Evolutionary conservation across 2,888 invertebrate genomes (phyloP).

Genomic region (Temnothorax rugatulus): DNA sequence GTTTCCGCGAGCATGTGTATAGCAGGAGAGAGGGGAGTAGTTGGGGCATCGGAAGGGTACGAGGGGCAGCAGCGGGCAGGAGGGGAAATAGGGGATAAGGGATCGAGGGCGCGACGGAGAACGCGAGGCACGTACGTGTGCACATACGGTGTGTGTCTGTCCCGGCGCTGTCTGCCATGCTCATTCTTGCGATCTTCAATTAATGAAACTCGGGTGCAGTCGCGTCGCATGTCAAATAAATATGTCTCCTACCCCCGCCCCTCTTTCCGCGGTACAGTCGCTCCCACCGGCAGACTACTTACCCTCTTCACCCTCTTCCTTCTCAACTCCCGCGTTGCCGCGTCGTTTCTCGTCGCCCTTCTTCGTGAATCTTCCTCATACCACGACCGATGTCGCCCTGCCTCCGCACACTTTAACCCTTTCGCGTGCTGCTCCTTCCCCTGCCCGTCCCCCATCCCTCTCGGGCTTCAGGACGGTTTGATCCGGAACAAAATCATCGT

Average conservation of each 20-base stretch:
- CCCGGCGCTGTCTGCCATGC: constrained; percentile 83
- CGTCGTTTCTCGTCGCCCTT: constrained; percentile 74
- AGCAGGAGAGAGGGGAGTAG: constrained; percentile 55
- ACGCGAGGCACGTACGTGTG: constrained; percentile 61
- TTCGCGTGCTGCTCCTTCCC: constrained; percentile 61
- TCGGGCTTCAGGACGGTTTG: constrained; percentile 73
- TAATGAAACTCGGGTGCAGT: constrained; percentile 86
- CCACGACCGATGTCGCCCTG: constrained; percentile 68
- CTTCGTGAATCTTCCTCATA: constrained; percentile 75
- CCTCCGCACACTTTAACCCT: constrained; percentile 73
- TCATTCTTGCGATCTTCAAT: constrained; percentile 86
- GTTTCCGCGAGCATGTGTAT: constrained; percentile 79
- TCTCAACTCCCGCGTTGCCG: constrained; percentile 66
- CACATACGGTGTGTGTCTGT: constrained; percentile 78
- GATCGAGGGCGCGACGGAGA: constrained; percentile 70
- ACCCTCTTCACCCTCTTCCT: constrained; percentile 61
- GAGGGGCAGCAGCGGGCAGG: constrained; percentile 37
- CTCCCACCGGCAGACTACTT: constrained; percentile 52
- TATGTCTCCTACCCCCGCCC: constrained; percentile 83
- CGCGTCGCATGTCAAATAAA: constrained; percentile 87
- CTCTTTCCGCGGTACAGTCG: constrained; percentile 47
- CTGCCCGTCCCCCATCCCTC: constrained; percentile 48
- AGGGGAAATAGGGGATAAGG: constrained; percentile 57
- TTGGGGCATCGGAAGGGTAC: constrained; percentile 18
- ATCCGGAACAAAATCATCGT: constrained; percentile 79